Base-by-base conservation (phyloP, 2,113 vertebrate genomes). In the Burhinus bistriatus region DNA sequence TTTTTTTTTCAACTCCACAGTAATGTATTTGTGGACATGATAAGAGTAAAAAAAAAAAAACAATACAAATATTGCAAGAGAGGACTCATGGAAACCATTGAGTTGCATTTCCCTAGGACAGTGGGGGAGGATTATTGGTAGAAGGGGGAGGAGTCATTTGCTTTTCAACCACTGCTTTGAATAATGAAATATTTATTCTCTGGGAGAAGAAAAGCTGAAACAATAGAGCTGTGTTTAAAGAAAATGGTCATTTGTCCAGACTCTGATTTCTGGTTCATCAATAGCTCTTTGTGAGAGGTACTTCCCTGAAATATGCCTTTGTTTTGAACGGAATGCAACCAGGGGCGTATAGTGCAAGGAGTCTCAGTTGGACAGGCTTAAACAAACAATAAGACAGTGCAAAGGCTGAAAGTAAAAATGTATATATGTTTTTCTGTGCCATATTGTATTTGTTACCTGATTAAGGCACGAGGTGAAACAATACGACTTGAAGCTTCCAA, bases 241-340 rank as follows among this genome's bases (percentile, higher is more conserved):
- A 96, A 96, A 98, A 98, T 92, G 92, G 97, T 93, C 97, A 87
- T 96, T 98, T 98, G 98, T 98, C 96, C 87, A 91, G 97, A 97
- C 89, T 97, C 96, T 97, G 97, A 96, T 97, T 98, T 97, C 93
- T 98, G 96, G 97, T 83, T 96, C 90, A 97, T 98, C 98, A 99
- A 97, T 98, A 98, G 97, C 59, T 97, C 98, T 98, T 98, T 99
- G 98, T 98, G 90, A 97, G 97, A 94, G 96, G 93, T 97, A 91
- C 95, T 94, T 97, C 90, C 72, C 83, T 97, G 97, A 98, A 98
- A 96, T 76, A 97, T 96, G 97, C 95, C 98, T 98, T 98, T 98
- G 98, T 98, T 96, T 95, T 71, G 44, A 72, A 8, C 76, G 98
- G 98, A 98, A 98, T 98, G 98, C 83, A 59, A 96, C 90, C 96